Evolutionary conservation across 2,888 invertebrate species (phyloP), one percentile per base, ranked within the genome.

Genomic region (Synergus laeviventris): DNA sequence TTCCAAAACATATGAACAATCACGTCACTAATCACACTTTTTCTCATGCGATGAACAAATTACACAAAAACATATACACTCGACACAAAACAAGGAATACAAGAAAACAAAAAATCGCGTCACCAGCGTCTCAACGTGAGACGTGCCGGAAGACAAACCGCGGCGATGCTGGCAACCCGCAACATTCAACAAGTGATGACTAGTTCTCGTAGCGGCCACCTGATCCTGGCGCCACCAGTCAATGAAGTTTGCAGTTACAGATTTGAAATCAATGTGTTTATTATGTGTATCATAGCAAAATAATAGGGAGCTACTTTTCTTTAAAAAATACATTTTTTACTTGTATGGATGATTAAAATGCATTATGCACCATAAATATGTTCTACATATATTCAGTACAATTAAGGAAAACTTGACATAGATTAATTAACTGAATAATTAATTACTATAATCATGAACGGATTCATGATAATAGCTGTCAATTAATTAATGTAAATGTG

Each of bases 101-200:
- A 49, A 70, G 31, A 70, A 70, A 49, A 31, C 11, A 49, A 9
- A 70, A 70, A 70, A 36, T 64, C 70, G 70, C 70, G 70, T 70
- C 70, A 70, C 49, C 49, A 45, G 70, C 49, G 70, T 70, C 70
- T 70, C 70, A 18, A 31, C 1, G 31, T 66, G 70, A 49, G 70
- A 45, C 49, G 66, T 49, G 66, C 66, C 45, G 66, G 66, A 70
- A 45, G 66, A 66, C 62, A 38, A 62, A 39, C 38, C 62, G 42
- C 54, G 66, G 24, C 42, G 66, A 42, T 42, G 38, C 64, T 18
- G 38, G 39, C 18, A 66, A 31, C 64, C 11, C 18, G 39, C 18
- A 66, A 31, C 66, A 66, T 66, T 45, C 66, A 70, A 70, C 70
- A 70, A 70, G 70, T 70, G 70, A 70, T 70, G 45, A 7, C 49